Evolutionary conservation across 2,797 vertebrate species (phyloP).

Genomic region (Gymnoscopelus microlampas): DNA sequence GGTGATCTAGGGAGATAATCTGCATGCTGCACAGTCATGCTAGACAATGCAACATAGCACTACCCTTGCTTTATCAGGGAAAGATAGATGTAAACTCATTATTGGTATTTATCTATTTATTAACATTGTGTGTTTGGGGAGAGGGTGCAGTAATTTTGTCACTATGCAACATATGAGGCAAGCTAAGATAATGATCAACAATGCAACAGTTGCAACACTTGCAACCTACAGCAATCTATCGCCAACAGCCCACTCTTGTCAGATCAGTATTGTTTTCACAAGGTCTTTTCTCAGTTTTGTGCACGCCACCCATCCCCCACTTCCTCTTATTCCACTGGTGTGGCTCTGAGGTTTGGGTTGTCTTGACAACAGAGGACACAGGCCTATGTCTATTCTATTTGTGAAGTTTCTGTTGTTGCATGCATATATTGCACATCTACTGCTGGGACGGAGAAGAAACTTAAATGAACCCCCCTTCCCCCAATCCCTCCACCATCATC

Average conservation of each 20-base stretch:
- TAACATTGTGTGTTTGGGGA: too few relatives aligned
- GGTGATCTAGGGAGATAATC: conserved; percentile 53
- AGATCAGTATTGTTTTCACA: conserved; percentile 21
- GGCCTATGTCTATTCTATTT: conserved; percentile 59
- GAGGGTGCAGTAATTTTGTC: too few relatives aligned
- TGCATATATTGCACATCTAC: conserved; percentile 68
- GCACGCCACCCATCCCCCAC: conserved; percentile 72
- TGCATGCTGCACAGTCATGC: conserved; percentile 68
- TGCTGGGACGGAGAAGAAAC: conserved; percentile 53
- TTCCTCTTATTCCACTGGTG: conserved; percentile 78
- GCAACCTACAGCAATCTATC: too few relatives aligned
- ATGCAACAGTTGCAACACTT: too few relatives aligned
- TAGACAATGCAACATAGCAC: conserved; percentile 22
- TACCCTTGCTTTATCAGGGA: background rate
- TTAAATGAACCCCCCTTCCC: conserved; percentile 36
- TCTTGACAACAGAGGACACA: conserved; percentile 77
- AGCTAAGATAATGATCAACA: too few relatives aligned
- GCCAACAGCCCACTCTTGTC: background rate
- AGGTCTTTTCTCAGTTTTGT: conserved; percentile 57
- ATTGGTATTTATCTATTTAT: too few relatives aligned
- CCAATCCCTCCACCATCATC: too few relatives aligned
- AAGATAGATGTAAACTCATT: background rate
- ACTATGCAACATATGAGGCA: too few relatives aligned
- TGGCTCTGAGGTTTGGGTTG: conserved; percentile 83
- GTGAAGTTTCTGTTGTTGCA: conserved; percentile 78